Evolutionary conservation across 2,797 vertebrate species (phyloP).

Genomic region (Halcyon badia): DNA sequence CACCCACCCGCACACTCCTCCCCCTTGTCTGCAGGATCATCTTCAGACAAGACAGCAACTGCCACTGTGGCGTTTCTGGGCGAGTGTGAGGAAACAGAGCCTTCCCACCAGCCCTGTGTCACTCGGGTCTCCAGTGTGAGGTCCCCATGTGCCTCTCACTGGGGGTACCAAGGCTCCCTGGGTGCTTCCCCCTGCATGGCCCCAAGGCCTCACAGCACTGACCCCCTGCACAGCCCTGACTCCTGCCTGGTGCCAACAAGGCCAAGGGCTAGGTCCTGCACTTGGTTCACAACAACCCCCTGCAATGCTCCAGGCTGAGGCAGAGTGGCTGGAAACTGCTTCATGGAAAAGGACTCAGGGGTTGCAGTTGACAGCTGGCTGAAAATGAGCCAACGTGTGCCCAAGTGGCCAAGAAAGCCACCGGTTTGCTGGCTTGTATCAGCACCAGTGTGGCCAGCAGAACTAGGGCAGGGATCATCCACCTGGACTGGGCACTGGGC

Average conservation of each 20-base stretch:
- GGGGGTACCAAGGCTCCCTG: accelerated
- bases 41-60: neutral
- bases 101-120: neutral
- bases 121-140: neutral
- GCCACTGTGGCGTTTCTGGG: accelerated
- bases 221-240: neutral
- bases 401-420: no score
- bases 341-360: no score
- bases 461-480: no score
- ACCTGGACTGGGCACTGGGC: no score
- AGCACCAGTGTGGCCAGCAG: no score
- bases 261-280: no score
- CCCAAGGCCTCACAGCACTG: neutral
- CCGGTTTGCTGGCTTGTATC: no score
- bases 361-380: no score
- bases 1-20: neutral
- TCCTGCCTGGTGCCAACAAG: neutral
- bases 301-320: no score
- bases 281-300: no score
- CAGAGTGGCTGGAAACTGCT: no score
- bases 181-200: neutral
- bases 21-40: accelerated
- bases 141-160: accelerated
- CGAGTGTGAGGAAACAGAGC: accelerated
- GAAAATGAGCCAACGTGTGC: no score